Percentiles rank a stretch among this genome's conserved stretches.
phyloP scores from a whole-genome alignment of 2,797 vertebrate genomes.

The Hippopotamyrus pictus region DNA sequence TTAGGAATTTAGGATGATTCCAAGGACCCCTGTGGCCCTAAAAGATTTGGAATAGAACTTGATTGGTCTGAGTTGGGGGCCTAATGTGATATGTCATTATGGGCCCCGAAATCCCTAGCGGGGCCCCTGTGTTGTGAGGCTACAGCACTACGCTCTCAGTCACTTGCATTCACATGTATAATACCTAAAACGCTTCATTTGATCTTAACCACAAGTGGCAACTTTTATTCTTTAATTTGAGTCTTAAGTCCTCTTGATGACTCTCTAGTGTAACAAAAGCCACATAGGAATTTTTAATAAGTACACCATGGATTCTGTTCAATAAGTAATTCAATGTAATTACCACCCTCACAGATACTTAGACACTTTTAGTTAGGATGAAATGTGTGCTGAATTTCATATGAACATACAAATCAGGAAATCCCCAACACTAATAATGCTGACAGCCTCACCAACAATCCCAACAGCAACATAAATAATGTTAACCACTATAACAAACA shows the following conservation, averaged over 20 bases:
- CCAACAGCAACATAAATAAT: neutral
- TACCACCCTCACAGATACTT: neutral
- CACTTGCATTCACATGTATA: neutral
- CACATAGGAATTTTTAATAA: conserved; percentile 1
- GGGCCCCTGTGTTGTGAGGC: neutral
- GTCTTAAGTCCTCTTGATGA: neutral
- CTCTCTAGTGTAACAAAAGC: conserved; percentile 2
- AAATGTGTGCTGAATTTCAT: neutral
- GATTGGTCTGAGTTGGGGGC: neutral
- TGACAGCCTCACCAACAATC: neutral
- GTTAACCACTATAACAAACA: neutral
- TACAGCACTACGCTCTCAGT: neutral
- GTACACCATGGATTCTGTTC: neutral
- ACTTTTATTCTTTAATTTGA: neutral
- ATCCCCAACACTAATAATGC: neutral
- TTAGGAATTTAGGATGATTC: neutral
- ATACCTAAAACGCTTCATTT: neutral
- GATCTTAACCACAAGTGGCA: neutral
- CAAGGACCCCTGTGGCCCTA: neutral
- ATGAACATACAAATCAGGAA: neutral
- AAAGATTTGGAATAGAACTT: neutral
- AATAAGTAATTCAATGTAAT: conserved; percentile 7
- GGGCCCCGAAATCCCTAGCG: neutral
- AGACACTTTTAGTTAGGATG: neutral
- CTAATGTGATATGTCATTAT: neutral